phyloP scores from a whole-genome alignment of 2,113 vertebrate genomes.

The Arizona elegans region DNA sequence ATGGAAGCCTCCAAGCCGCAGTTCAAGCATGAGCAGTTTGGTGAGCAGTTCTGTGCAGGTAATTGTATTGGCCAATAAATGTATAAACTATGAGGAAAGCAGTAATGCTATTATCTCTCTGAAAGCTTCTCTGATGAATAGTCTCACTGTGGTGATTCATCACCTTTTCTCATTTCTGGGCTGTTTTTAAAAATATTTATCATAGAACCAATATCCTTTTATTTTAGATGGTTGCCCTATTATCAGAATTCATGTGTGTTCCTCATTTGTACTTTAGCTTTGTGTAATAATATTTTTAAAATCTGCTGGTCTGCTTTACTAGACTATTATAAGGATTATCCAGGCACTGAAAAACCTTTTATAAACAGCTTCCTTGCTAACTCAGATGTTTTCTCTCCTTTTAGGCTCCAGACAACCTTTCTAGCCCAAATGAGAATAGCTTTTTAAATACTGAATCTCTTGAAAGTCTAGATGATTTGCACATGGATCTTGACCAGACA shows the following conservation, averaged over 20 bases:
- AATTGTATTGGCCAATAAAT: conserved; percentile 34
- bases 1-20: conserved; percentile 90
- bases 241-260: not conserved
- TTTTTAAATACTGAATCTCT: conserved; percentile 75
- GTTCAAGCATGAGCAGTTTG: conserved; percentile 92
- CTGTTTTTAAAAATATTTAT: not conserved
- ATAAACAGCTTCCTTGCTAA: not conserved
- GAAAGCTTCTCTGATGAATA: not conserved
- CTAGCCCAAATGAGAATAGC: conserved; percentile 75
- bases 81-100: not conserved
- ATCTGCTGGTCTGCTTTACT: not conserved
- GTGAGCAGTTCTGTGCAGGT: conserved; percentile 89
- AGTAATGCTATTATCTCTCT: not conserved
- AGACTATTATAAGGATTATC: not conserved
- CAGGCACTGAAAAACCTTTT: not conserved
- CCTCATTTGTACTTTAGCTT: not conserved
- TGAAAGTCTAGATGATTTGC: conserved; percentile 82
- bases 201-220: not conserved
- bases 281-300: not conserved
- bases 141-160: not conserved
- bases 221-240: not conserved
- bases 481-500: conserved; percentile 85
- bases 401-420: conserved; percentile 80
- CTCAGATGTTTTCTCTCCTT: conserved; percentile 5
- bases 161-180: not conserved